These are phyloP conservation scores for Sebastes jordani DNA, from an alignment of 2,797 vertebrate genomes.

Conservation along the genomic window DNA sequence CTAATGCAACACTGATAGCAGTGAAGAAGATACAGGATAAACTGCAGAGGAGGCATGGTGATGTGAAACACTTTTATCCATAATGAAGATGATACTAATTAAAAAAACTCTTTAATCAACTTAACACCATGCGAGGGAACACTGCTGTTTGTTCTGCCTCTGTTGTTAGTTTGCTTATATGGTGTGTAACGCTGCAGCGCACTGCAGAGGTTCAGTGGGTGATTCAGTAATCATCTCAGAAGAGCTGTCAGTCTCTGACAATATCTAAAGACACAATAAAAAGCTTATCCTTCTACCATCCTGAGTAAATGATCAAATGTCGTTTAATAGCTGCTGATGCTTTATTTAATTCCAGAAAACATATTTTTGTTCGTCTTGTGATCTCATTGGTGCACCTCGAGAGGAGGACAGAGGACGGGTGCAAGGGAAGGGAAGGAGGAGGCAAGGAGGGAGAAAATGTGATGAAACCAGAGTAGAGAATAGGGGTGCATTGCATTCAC, in stretches of 20 bases:
- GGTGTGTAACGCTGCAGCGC: background rate
- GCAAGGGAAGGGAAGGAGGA: background rate
- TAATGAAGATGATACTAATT: slow-evolving; percentile 13
- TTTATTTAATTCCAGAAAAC: background rate
- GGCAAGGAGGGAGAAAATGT: background rate
- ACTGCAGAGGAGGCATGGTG: background rate
- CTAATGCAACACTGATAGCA: background rate
- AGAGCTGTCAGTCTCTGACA: slow-evolving; percentile 5
- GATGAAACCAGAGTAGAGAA: background rate
- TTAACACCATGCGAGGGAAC: background rate
- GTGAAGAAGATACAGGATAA: background rate
- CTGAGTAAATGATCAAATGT: background rate
- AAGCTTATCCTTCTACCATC: slow-evolving; percentile 9
- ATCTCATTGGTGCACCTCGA: background rate
- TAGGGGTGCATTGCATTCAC: background rate
- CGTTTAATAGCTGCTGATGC: background rate
- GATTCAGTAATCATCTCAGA: slow-evolving; percentile 21
- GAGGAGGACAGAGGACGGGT: background rate
- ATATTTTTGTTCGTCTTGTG: background rate
- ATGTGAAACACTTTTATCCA: background rate
- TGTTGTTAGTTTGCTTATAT: slow-evolving; percentile 12
- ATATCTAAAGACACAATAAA: slow-evolving; percentile 15
- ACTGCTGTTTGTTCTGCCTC: background rate
- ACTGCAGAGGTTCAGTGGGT: slow-evolving; percentile 17
- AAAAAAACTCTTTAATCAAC: slow-evolving; percentile 22